Evolutionary conservation across 2,113 vertebrate species (phyloP), one percentile per base, ranked within the genome.

Genomic region (Phalacrocorax pelagicus): DNA sequence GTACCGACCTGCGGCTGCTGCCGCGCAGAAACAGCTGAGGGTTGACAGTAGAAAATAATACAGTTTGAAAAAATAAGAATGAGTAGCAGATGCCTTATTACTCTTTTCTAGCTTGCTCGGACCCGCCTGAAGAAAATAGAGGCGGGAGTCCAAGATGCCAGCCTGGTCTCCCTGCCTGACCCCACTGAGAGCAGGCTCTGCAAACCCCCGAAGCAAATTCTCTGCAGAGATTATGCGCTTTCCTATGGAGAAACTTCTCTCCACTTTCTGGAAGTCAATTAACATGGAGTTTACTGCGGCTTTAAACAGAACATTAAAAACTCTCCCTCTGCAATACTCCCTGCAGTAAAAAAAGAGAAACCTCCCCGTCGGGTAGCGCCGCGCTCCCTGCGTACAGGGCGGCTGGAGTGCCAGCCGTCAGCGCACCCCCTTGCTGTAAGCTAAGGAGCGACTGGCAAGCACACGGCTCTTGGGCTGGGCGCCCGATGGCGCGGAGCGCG

Each of bases 401-500:
- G 30, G 29, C 3, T 23, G 49, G 23, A 30, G 12, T 10, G 40
- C 26, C 61, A 17, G 36, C 8, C 3, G 1, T 11, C 18, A 1
- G 2, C 0, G 9, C 6, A 44, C 6, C 34, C 32, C 22, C 19
- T 13, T 18, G 18, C 13, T 24, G 24, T 4, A 26, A 32, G 22
- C 4, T 26, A 6, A 14, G 44, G 22, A 15, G 13, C 1, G 23
- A 9, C n/a, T 32, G 71, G 52, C 12, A 24, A 27, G 22, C 30
- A 8, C 16, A 4, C 0, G 2, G 55, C 18, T 81, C 46, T 30
- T 1, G n/a, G 26, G 16, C 4, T 18, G 63, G 24, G 15, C 32
- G 13, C 14, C 49, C 0, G 1, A 15, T 5, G 49, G 40, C 0
- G 1, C 36, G 9, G 30, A 15, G 15, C 9, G 16, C 0, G 5